These are phyloP conservation scores for Pollimyrus isidori DNA, from an alignment of 2,113 vertebrate genomes.

Conservation along the genomic window DNA sequence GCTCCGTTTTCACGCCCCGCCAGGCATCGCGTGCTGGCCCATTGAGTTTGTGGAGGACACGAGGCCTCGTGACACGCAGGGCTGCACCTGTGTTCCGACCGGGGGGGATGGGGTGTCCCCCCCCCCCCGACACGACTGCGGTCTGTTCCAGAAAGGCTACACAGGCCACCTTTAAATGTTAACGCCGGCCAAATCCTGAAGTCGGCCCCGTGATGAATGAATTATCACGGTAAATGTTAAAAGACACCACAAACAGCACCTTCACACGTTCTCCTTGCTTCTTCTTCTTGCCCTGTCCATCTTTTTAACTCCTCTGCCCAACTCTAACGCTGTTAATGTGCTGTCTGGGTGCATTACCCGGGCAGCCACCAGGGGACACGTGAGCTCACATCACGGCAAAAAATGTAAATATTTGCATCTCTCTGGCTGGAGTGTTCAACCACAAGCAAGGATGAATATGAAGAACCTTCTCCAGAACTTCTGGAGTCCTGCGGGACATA, in stretches of 20 bases:
- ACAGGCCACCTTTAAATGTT: not conserved
- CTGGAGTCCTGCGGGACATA: not conserved
- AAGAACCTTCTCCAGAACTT: not conserved
- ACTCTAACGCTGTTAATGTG: not conserved
- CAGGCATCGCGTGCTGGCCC: not conserved
- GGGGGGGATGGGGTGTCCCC: not conserved
- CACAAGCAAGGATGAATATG: not conserved
- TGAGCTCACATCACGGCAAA: not conserved
- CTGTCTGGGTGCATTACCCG: not conserved
- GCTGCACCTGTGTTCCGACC: not conserved
- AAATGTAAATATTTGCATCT: not conserved
- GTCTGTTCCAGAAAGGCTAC: not conserved
- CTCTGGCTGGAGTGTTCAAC: not conserved
- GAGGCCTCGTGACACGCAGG: not conserved
- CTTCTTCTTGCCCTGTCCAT: not conserved
- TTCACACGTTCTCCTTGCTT: not conserved
- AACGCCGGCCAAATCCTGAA: not conserved
- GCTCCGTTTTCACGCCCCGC: constrained; percentile 8
- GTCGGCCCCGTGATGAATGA: not conserved
- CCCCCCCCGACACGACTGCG: not conserved
- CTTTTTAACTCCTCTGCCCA: not conserved
- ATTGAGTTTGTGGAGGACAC: not conserved
- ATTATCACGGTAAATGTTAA: not conserved
- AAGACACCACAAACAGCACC: not conserved
- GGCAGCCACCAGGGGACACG: not conserved